Evolutionary conservation across 2,888 invertebrate genomes (phyloP).

Genomic region (Lycia hirtaria): DNA sequence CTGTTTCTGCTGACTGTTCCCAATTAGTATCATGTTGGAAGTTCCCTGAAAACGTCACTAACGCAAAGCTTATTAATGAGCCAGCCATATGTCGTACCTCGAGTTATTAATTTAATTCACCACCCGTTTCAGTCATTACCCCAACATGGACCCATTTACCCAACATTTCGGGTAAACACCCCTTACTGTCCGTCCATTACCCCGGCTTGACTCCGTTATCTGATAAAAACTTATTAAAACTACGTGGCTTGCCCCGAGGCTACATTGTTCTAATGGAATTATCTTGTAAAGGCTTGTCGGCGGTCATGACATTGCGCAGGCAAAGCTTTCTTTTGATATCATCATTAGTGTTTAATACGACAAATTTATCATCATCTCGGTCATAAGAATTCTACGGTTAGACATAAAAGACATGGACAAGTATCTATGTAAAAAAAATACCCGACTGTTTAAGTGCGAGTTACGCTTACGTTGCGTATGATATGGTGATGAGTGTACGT

Average conservation of each 20-base stretch:
- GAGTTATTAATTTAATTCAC: constrained; percentile 2
- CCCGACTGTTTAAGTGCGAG: too few species aligned
- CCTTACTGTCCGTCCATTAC: not conserved
- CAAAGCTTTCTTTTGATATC: too few species aligned
- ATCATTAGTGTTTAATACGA: too few species aligned
- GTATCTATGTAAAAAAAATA: too few species aligned
- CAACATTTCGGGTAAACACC: not conserved
- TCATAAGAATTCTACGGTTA: too few species aligned
- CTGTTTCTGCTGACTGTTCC: not conserved
- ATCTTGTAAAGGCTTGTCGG: not conserved
- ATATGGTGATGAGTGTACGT: too few species aligned
- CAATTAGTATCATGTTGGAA: not conserved
- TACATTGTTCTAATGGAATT: not conserved
- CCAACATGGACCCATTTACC: constrained; percentile 2
- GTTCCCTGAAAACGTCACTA: not conserved
- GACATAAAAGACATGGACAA: too few species aligned
- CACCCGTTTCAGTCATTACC: constrained; percentile 7
- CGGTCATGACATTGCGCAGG: too few species aligned
- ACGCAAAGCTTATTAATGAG: not conserved
- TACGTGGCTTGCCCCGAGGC: not conserved
- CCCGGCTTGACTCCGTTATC: not conserved
- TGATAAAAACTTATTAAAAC: constrained; percentile 10
- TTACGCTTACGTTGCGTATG: too few species aligned
- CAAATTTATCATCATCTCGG: too few species aligned
- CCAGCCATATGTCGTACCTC: not conserved